These are phyloP conservation scores for Pempheris klunzingeri DNA, from an alignment of 2,797 vertebrate species.

Conservation along the genomic window DNA sequence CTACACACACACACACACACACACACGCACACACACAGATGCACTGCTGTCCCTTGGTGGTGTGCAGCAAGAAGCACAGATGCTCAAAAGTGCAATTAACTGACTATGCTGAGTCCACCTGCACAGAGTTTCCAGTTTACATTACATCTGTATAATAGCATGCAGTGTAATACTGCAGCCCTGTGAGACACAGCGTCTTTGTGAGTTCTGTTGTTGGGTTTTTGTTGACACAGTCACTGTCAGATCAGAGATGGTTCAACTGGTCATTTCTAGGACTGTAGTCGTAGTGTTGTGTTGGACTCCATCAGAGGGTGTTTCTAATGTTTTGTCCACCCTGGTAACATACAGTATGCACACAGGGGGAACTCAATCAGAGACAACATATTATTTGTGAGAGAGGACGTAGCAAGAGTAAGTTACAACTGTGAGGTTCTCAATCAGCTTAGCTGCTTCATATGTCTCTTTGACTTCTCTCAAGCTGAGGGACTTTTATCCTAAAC, in stretches of 20 bases:
- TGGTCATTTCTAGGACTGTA: neutral
- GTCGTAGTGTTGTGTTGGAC: neutral
- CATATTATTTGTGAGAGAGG: too few species aligned
- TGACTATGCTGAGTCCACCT: neutral
- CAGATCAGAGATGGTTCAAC: neutral
- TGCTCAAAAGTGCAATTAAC: neutral
- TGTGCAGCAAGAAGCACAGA: constrained; percentile 12
- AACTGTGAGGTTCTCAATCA: too few species aligned
- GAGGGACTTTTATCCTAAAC: neutral
- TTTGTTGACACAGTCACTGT: neutral
- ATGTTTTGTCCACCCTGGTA: neutral
- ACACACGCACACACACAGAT: constrained; percentile 2
- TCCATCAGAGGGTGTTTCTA: neutral
- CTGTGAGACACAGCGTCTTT: neutral
- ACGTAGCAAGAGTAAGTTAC: too few species aligned
- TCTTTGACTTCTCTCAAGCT: too few species aligned
- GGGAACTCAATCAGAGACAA: too few species aligned
- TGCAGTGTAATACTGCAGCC: neutral
- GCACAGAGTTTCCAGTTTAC: neutral
- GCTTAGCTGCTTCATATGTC: too few species aligned
- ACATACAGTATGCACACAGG: too few species aligned
- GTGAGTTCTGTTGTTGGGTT: neutral
- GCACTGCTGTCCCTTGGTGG: neutral
- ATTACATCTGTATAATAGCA: neutral
- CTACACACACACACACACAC: neutral